Base-by-base conservation (phyloP, 2,888 invertebrate genomes). In the Chrysotoxum bicinctum region DNA sequence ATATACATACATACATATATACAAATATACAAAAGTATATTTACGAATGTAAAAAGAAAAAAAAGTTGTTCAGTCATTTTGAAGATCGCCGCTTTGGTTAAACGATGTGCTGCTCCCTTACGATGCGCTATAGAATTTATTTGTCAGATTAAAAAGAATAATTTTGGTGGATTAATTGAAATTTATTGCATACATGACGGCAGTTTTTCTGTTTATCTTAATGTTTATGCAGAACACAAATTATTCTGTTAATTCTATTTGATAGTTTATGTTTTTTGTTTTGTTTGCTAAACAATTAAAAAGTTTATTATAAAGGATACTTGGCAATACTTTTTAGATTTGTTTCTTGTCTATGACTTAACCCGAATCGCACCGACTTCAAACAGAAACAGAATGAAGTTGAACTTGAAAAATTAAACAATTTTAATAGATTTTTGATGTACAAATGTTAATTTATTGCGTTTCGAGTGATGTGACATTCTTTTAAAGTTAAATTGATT, bases 31-130 rank as follows among this genome's bases (percentile, higher is more conserved):
- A n/a, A n/a, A n/a, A n/a, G n/a, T n/a, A n/a, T n/a, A n/a, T n/a
- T n/a, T n/a, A 26, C 26, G 7, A 26, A 26, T 3, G 7, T 6
- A 26, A 26, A 26, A 26, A 26, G 5, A 26, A 26, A 26, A 76
- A 80, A 81, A 81, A 72, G 73, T 80, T 81, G 81, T 72, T 72
- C 48, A 72, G 84, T 76, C 80, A 73, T 77, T 76, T 77, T 37
- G 30, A 68, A 54, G 43, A 72, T 77, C n/a, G 19, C 50, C 66
- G 45, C 43, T 23, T 12, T 58, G 12, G 19, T 43, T 9, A 19
- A 30, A 64, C 14, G 26, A 45, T 48, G 30, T 58, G 23, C 10
- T 32, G 21, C 64, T 45, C 56, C 48, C 48, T 66, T 21, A 58
- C 48, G 48, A 78, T 62, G 76, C 30, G 70, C 72, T 72, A 50